A percentile compares a stretch with the other conserved stretches of the same genome.
These are phyloP conservation scores for Pogonocherus hispidulus DNA, from an alignment of 2,888 invertebrate genomes.

Conservation along the genomic window DNA sequence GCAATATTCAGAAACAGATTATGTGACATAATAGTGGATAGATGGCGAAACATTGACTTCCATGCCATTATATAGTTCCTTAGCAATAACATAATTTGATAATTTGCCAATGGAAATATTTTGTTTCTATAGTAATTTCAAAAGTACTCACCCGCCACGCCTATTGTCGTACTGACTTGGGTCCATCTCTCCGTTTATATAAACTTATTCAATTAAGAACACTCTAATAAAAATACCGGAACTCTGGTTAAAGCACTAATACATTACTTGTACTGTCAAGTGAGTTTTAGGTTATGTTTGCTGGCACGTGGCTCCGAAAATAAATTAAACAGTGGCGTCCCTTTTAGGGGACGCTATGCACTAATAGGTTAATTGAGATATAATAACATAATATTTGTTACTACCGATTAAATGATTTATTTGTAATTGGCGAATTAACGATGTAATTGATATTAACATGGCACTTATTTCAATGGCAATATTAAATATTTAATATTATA, in stretches of 20 bases:
- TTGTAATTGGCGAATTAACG: no score
- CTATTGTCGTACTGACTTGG: neutral
- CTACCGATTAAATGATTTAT: no score
- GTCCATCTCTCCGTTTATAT: neutral
- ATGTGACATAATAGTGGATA: neutral
- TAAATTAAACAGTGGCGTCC: neutral
- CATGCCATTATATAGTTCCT: neutral
- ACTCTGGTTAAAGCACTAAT: neutral
- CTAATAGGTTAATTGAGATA: constrained; percentile 2
- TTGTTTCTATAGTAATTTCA: neutral
- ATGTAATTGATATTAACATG: no score
- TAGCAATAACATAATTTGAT: neutral
- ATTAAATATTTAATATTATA: no score
- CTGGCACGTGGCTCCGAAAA: neutral
- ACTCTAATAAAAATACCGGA: no score
- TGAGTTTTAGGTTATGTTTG: neutral
- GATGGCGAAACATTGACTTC: neutral
- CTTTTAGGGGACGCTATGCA: neutral
- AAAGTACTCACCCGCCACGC: neutral
- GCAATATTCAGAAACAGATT: neutral
- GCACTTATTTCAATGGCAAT: no score
- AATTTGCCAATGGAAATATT: neutral
- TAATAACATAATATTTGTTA: no score
- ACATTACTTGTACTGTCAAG: neutral
- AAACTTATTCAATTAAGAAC: neutral